A percentile compares a stretch with the other conserved stretches of the same genome.
Evolutionary conservation across 2,888 invertebrate species (phyloP).

Genomic region (Protophormia terraenovae): DNA sequence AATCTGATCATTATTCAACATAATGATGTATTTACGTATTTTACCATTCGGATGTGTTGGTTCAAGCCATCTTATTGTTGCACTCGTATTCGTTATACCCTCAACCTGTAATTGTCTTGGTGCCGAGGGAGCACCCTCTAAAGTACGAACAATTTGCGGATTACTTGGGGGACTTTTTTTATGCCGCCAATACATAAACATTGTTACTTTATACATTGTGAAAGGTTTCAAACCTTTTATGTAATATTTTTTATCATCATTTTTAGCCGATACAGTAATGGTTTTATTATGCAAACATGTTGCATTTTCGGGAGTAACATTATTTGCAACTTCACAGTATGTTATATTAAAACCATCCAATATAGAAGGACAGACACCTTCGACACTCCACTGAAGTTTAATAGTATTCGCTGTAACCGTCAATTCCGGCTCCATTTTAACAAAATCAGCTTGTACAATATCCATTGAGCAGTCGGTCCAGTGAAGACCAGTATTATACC

Average conservation of each 20-base stretch:
- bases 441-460: slow-evolving; percentile 74
- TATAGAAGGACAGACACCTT: slow-evolving; percentile 88
- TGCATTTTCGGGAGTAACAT: slow-evolving; percentile 47
- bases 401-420: slow-evolving; percentile 80
- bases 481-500: slow-evolving; percentile 90
- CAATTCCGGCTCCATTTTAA: slow-evolving; percentile 76
- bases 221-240: slow-evolving; percentile 87
- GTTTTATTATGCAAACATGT: slow-evolving; percentile 69
- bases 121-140: slow-evolving; percentile 85
- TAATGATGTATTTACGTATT: slow-evolving; percentile 79
- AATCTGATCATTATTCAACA: slow-evolving; percentile 67
- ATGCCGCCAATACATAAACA: slow-evolving; percentile 85
- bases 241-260: slow-evolving; percentile 80
- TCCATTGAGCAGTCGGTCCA: slow-evolving; percentile 87
- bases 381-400: slow-evolving; percentile 89
- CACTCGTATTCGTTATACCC: slow-evolving; percentile 84
- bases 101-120: slow-evolving; percentile 82
- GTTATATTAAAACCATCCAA: slow-evolving; percentile 89
- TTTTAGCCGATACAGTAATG: slow-evolving; percentile 71
- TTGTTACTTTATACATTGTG: slow-evolving; percentile 87
- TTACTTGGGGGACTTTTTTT: slow-evolving; percentile 84
- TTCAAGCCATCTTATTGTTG: slow-evolving; percentile 84
- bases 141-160: slow-evolving; percentile 85
- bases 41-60: slow-evolving; percentile 89
- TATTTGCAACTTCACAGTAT: slow-evolving; percentile 85